Evolutionary conservation across 2,888 invertebrate species (phyloP), one percentile per base, ranked within the genome.

Genomic region (Mesorhabditis belari): DNA sequence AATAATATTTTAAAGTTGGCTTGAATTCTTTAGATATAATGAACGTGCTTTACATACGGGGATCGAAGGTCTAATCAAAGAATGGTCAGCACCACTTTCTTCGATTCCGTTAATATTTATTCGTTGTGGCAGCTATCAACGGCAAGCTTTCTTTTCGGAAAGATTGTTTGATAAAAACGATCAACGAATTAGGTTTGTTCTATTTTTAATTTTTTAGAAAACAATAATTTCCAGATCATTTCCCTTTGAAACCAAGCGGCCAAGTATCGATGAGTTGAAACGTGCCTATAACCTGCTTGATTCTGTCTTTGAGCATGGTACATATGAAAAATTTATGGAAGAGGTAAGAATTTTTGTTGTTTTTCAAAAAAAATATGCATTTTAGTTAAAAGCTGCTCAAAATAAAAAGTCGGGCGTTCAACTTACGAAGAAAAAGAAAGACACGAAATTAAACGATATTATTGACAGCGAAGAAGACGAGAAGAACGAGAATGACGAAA

Each of bases 201-300:
- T n/a, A n/a, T n/a, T n/a, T n/a, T n/a, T n/a, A n/a, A n/a, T n/a
- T n/a, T n/a, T n/a, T n/a, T n/a, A n/a, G n/a, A n/a, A n/a, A n/a
- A n/a, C n/a, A n/a, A n/a, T 17, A 17, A n/a, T n/a, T n/a, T n/a
- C 44, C 6, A 82, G 88, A 69, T 86, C 85, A 21, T 85, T 92
- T 64, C 91, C 91, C 0, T 90, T 91, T 82, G 87, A 88, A 0
- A 91, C 91, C 0, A 85, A 88, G 69, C 86, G 89, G 70, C 89
- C 91, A 0, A 89, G 90, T 0, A 89, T 87, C 75, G 88, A 86
- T 58, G 91, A 91, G 84, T 87, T 90, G 1, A 86, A 88, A 78
- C 84, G 90, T 65, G 88, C 90, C 0, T 88, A 89, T 71, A 86
- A 86, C 57, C 83, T 88, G 53, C 82, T 91, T 5, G 85, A 88